These are phyloP conservation scores for Lepidochrysops patricia DNA, from an alignment of 2,888 invertebrate genomes.

Conservation along the genomic window DNA sequence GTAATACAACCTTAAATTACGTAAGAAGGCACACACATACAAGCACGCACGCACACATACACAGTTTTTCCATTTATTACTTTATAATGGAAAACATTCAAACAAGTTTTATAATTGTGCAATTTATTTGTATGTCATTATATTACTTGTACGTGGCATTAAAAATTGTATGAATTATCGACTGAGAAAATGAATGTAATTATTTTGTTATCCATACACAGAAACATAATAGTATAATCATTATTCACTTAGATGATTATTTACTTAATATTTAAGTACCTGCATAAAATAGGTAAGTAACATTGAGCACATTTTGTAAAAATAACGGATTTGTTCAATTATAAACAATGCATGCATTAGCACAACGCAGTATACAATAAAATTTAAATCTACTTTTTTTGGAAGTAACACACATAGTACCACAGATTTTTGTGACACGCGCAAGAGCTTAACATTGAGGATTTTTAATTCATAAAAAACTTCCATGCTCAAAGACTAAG, in stretches of 20 bases:
- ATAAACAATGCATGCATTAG: too few relatives aligned
- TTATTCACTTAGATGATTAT: background rate
- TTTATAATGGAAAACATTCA: slow-evolving; percentile 13
- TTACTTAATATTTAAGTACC: too few relatives aligned
- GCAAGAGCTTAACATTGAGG: too few relatives aligned
- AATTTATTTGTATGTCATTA: slow-evolving; percentile 9
- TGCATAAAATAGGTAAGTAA: too few relatives aligned
- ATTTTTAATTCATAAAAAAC: too few relatives aligned
- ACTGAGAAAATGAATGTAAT: background rate
- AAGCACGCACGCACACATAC: background rate
- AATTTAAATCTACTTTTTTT: too few relatives aligned
- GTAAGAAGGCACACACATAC: slow-evolving; percentile 30
- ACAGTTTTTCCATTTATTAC: slow-evolving; percentile 13
- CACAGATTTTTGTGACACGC: too few relatives aligned
- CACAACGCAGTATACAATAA: too few relatives aligned
- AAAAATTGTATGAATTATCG: background rate
- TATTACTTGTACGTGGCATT: background rate
- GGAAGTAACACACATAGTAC: too few relatives aligned
- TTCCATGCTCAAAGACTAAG: too few relatives aligned
- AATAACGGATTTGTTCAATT: too few relatives aligned
- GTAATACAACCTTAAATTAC: slow-evolving; percentile 57
- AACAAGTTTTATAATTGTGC: slow-evolving; percentile 8
- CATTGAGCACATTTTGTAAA: too few relatives aligned
- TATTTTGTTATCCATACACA: background rate
- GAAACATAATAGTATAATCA: background rate